Evolutionary conservation across 2,113 vertebrate genomes (phyloP), one percentile per base, ranked within the genome.

Genomic region (Mustela lutreola): DNA sequence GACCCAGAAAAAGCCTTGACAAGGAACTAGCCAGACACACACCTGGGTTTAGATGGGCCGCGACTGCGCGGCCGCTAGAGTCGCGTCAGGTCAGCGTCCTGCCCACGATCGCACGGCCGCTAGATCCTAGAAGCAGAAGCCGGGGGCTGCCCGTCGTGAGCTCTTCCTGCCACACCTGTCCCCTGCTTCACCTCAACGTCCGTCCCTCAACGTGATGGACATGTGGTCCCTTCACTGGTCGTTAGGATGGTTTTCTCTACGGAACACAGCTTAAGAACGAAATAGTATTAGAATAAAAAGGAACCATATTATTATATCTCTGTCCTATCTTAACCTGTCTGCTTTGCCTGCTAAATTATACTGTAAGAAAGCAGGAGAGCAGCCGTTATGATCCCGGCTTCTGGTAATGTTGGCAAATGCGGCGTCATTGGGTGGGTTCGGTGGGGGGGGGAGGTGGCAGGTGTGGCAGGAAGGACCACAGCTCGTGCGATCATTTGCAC

Each of bases 181-280:
- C 24, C 58, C n/a, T 36, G 1, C 19, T 26, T 58, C 18, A 36
- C 28, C 11, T 19, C 45, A 16, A 48, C 0, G 6, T 60, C 48
- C 4, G 0, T 33, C 48, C 1, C 24, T 21, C 22, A 6, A 11
- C 4, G 1, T 1, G 76, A 18, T 10, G 4, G 76, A 15, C 33
- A 70, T 3, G 42, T 11, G 7, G 11, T 18, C 78, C 10, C 26
- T 56, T 39, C 2, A 18, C 33, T 5, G 24, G 36, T 31, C 9
- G 60, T 33, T 81, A 24, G 48, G 42, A 26, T 19, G 42, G 11
- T 73, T 36, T 71, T 36, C 31, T 73, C 50, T 9, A 28, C 0
- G 14, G 73, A 50, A 83, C n/a, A 39, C 42, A 56, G 19, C 70
- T 91, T 62, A 79, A 89, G 39, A 82, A 21, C 39, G 45, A 45